Conservation (phyloP, 2,888 invertebrate genomes). For the Drosophila percnosoma region DNA sequence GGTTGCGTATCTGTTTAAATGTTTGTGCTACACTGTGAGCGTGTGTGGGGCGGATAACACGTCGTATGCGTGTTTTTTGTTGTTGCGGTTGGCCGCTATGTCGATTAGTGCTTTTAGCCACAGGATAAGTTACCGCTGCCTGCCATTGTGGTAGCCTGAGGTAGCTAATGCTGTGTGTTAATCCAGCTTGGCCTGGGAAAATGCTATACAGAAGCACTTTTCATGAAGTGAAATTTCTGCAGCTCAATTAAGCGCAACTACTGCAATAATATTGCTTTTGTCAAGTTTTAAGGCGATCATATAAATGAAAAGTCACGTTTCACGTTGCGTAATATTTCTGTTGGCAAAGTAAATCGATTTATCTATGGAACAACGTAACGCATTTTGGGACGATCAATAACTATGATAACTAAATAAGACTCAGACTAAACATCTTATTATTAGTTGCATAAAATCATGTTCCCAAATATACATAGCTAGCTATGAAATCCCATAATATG, state of each 20-base stretch:
- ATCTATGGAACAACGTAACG: not conserved
- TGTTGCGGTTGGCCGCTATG: not conserved
- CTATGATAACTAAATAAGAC: not conserved
- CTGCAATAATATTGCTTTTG: slow-evolving; percentile 15
- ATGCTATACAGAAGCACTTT: slow-evolving; percentile 9
- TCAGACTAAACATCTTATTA: not conserved
- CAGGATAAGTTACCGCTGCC: slow-evolving; percentile 47
- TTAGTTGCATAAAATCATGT: not conserved
- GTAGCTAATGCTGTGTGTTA: slow-evolving; percentile 35
- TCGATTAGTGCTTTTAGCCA: slow-evolving; percentile 29
- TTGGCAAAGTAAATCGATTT: not conserved
- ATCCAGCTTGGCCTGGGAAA: slow-evolving; percentile 13
- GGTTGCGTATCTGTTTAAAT: slow-evolving; percentile 34
- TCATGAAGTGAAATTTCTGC: slow-evolving; percentile 36
- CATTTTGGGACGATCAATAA: not conserved
- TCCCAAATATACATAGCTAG: slow-evolving; percentile 2
- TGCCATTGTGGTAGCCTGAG: slow-evolving; percentile 49
- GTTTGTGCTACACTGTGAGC: slow-evolving; percentile 1
- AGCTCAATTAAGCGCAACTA: slow-evolving; percentile 20
- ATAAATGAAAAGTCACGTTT: not conserved
- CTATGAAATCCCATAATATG: not conserved
- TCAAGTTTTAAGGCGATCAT: slow-evolving; percentile 4
- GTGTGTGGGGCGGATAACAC: slow-evolving; percentile 43
- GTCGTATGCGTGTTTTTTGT: slow-evolving; percentile 67
- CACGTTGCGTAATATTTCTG: slow-evolving; percentile 22